Evolutionary conservation across 2,113 vertebrate genomes (phyloP), one percentile per base, ranked within the genome.

Genomic region (Embiotoca jacksoni): DNA sequence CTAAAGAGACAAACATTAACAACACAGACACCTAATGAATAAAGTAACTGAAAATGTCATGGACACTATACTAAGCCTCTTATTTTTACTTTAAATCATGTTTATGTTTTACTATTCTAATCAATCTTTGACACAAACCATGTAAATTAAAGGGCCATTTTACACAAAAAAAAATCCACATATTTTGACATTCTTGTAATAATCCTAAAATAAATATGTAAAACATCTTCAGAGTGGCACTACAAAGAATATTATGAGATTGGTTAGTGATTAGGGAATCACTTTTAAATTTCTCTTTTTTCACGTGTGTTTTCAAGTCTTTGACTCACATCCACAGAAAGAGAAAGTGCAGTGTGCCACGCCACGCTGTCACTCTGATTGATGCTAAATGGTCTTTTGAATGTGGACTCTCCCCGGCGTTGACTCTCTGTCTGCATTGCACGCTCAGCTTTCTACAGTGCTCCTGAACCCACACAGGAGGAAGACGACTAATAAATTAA

Each of bases 401-500:
- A 68, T 56, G 73, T 56, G 50, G 62, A 72, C 64, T 68, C 75
- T 64, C 67, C 53, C 74, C 49, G 10, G 23, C 52, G 55, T 60
- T 70, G 55, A 66, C 68, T 71, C 69, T 55, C 49, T 13, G 66
- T 75, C 71, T 61, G 71, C 47, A 6, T 16, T 7, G 39, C 13
- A 5, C 2, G 32, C 70, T 62, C 15, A n/a, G 41, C 66, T 72
- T 50, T 52, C 60, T 64, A 57, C 41, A 3, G 2, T 39, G 50
- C 55, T 69, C 44, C 52, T 59, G 73, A 82, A 81, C 50, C 72
- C 85, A 82, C 62, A 6, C 65, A 46, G 70, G 78, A 75, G 72
- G 71, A 71, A 70, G 53, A 81, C 6, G 5, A 72, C 70, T 74
- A 77, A 79, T 84, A 75, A 83, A 90, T 83, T 73, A 81, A 70